Evolutionary conservation across 2,113 vertebrate genomes (phyloP), one percentile per base, ranked within the genome.

Genomic region (Chamaea fasciata): DNA sequence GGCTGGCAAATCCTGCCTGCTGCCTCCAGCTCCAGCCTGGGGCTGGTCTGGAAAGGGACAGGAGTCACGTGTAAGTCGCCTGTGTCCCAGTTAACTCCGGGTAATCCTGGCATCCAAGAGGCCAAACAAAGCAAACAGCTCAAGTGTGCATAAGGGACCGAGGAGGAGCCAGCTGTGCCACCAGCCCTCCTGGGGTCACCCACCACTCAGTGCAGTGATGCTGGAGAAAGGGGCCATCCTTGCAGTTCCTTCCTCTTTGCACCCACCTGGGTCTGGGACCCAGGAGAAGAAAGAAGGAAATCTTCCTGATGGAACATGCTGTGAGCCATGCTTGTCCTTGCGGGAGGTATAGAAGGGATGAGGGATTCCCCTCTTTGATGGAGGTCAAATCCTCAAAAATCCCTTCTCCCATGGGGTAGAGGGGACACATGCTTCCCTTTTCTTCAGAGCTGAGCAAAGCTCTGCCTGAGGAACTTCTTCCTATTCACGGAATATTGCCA

Each of bases 1-100:
- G 67, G 63, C 63, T 93, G 76, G 62, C 50, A 90, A 93, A 96
- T 84, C 83, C 83, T 75, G 78, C 67, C 74, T 71, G 46, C 71
- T 84, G 89, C 80, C 89, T 91, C 24, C 76, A 78, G 83, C 73
- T 87, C 77, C 57, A 67, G 91, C 69, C 60, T 55, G 77, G 28
- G 53, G 74, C 69, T 79, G 63, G 14, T 44, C n/a, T 3, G 4
- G 35, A 77, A 28, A 56, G 79, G 75, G 59, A 59, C 71, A 47
- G 39, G 68, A 80, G 42, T 39, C 85, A 63, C 1, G 2, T 63
- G 75, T 79, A 28, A 83, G n/a, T 85, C 1, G 0, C 24, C 39
- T 0, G 3, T 59, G 63, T 56, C 87, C 89, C 82, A 90, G 18
- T 88, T 95, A 92, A 49, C 59, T 47, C 47, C 0, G 18, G 33